Evolutionary conservation across 37 sponge, comb jelly and placozoan genomes (phyloP), one percentile per base, ranked within the genome.

Genomic region (Agelas oroides): DNA sequence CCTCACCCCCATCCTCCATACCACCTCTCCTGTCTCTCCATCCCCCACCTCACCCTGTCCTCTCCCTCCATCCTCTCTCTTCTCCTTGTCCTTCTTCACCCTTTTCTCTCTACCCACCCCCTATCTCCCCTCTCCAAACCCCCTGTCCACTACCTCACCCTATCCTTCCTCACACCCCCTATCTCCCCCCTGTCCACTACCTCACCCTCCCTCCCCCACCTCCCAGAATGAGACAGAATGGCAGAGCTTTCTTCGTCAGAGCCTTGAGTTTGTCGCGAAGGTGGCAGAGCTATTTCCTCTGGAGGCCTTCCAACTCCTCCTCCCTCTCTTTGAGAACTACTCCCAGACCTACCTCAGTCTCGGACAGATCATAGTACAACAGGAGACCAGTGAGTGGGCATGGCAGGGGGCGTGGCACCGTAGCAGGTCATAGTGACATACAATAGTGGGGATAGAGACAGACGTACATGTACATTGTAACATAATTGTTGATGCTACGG

Each of bases 151-250:
- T 8, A 46, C 8, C 8, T 3, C 46, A 46, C 3, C 46, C 46
- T 46, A 8, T 46, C 8, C 46, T 8, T 8, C 8, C 8, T 46
- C 46, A 46, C 46, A 3, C 46, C 8, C 46, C 18, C 40, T 73
- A 25, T 46, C 23, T 33, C 39, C 8, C 8, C 46, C 8, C 46
- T 8, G 8, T 8, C 46, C 46, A 3, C 3, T 8, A 12, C 46
- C 46, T 2, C 40, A 38, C 27, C 38, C 37, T 34, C 39, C 46
- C 46, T 46, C 46, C 46, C 60, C 41, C 38, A 21, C 33, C 39
- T 58, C 61, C 24, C 71, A 93, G 94, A 79, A 95, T 69, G 96
- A 92, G 70, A 92, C 96, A 57, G 96, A 95, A 53, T 95, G 92
- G 92, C 90, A 92, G 87, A 67, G 77, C 40, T 95, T 95, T 37